Conservation (phyloP, 2,797 vertebrate species). For the Bradypodion ventrale region DNA sequence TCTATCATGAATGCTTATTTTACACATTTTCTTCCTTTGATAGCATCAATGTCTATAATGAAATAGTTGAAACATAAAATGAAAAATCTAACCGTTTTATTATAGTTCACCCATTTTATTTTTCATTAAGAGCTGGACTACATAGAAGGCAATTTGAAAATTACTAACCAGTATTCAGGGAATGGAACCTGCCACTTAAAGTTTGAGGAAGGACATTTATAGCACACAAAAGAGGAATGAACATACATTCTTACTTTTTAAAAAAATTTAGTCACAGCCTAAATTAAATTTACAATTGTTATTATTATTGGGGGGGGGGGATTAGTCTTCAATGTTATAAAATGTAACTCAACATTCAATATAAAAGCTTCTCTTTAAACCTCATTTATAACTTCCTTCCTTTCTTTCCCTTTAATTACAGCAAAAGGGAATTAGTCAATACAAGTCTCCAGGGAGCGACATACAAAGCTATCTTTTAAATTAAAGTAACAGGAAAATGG, state of each 20-base stretch:
- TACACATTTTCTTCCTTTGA: conserved; percentile 8
- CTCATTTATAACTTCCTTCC: conserved; percentile 85
- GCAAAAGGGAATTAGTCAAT: conserved; percentile 91
- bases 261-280: conserved; percentile 80
- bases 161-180: conserved; percentile 21
- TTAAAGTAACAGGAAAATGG: conserved; percentile 78
- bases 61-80: conserved; percentile 31
- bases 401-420: conserved; percentile 87
- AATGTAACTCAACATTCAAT: conserved; percentile 85
- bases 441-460: conserved; percentile 74
- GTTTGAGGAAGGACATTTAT: conserved; percentile 55
- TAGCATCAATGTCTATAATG: conserved; percentile 5
- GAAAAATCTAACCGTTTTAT: conserved; percentile 8
- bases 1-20: not conserved
- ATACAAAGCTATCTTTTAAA: conserved; percentile 78
- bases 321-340: conserved; percentile 84
- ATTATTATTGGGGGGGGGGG: too few species aligned
- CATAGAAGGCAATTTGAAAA: not conserved
- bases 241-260: conserved; percentile 71
- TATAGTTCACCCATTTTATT: not conserved
- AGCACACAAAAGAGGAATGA: conserved; percentile 61
- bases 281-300: conserved; percentile 93
- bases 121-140: not conserved
- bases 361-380: conserved; percentile 87
- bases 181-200: conserved; percentile 45